Evolutionary conservation across 2,888 invertebrate species (phyloP), one percentile per base, ranked within the genome.

Genomic region (Barypeithes pellucidus): DNA sequence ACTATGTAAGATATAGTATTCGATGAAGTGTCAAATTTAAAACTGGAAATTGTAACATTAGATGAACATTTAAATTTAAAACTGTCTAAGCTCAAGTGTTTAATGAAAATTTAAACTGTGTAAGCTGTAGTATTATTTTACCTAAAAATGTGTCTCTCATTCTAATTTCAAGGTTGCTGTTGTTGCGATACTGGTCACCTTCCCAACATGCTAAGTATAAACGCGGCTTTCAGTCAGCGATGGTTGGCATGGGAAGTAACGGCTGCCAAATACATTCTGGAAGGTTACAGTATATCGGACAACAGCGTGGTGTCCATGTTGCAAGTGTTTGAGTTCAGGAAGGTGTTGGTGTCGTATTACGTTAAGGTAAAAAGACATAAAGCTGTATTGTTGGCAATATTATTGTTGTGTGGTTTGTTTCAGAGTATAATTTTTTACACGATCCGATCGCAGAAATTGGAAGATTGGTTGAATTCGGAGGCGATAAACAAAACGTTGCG

Each of bases 181-280:
- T 97, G 97, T 85, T 96, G 95, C 86, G 94, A 95, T 84, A 94
- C 95, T 12, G 96, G 96, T 2, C 95, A 95, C 84, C 87, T 96
- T 72, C 95, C 95, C 0, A 93, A 95, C 76, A 91, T 97, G 86
- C 88, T 99, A 52, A 96, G 97, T 76, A 92, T 97, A 65, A 99
- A 99, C 86, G 96, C 98, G n/a, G 97, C 98, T 77, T 99, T 97
- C 88, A 94, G 94, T 82, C 95, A 98, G 84, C 91, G 99, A 67
- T 99, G 97, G 98, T 89, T 98, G 73, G 98, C 98, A 0, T 99
- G 98, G 98, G 97, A 98, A 87, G 96, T 96, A 24, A 95, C 95
- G 0, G 94, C 95, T 52, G 93, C 97, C n/a, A 95, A 98, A 83
- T 99, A 99, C 86, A 95, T 99, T 67, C 90, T 99, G 29, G 99